Conservation (phyloP, 2,888 invertebrate species). For the Eupithecia subfuscata region DNA sequence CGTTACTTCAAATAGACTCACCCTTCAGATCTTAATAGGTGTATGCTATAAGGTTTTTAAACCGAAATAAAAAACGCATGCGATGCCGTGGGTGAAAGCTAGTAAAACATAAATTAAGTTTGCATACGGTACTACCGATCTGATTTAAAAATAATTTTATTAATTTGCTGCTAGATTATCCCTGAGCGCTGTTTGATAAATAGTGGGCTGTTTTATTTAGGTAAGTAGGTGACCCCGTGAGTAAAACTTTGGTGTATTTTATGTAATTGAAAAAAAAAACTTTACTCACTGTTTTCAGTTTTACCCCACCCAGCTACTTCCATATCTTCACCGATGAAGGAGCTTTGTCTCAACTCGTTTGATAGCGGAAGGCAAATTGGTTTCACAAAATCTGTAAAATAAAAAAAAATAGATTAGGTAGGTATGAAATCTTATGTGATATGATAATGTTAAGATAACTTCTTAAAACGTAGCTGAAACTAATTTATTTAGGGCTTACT, state of each 20-base stretch:
- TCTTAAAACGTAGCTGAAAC: not conserved
- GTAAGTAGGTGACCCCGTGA: no score
- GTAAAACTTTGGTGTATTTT: not conserved
- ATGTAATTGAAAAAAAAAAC: not conserved
- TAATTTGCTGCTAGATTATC: no score
- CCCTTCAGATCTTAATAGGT: no score
- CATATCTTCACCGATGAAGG: slow-evolving; percentile 77
- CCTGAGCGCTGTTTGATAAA: no score
- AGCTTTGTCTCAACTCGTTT: slow-evolving; percentile 55
- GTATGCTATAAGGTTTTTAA: not conserved
- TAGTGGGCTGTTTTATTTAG: no score
- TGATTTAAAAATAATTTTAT: no score
- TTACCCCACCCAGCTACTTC: slow-evolving; percentile 91
- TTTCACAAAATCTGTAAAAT: slow-evolving; percentile 60
- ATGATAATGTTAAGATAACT: not conserved
- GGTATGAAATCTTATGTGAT: not conserved
- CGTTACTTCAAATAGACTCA: no score
- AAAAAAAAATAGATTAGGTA: not conserved
- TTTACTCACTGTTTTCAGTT: slow-evolving; percentile 81
- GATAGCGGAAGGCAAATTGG: slow-evolving; percentile 83
- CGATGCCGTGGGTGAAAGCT: not conserved
- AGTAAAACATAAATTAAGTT: not conserved
- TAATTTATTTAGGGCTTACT: not conserved
- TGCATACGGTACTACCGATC: no score
- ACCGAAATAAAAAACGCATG: not conserved